Percentiles rank a stretch among this genome's conserved stretches.
These are phyloP conservation scores for Geodia barretti DNA, from an alignment of 37 sponge, comb jelly and placozoan genomes.

Conservation along the genomic window DNA sequence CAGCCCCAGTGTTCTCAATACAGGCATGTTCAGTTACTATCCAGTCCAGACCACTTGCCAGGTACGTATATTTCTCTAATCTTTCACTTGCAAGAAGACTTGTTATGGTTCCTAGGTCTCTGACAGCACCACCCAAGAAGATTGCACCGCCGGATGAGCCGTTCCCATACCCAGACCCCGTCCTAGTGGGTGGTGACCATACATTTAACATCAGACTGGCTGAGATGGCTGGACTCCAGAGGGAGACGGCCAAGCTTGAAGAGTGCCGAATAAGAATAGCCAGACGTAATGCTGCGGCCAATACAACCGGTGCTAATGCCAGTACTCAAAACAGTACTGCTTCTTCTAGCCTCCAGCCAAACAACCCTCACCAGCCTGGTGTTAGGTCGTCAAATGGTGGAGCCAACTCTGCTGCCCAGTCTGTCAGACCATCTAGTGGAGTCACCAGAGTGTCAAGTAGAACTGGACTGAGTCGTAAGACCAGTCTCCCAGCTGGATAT, in stretches of 20 bases:
- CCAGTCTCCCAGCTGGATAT: not conserved
- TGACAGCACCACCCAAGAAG: not conserved
- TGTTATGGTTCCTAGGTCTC: not conserved
- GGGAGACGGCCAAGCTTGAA: constrained; percentile 23
- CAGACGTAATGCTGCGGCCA: not conserved
- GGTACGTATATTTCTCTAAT: not conserved
- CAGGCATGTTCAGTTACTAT: not conserved
- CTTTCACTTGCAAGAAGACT: not conserved
- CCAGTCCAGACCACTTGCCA: constrained; percentile 6
- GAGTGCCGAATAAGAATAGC: not conserved
- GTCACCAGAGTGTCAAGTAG: not conserved
- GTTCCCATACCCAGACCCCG: constrained; percentile 47
- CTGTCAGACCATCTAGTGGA: not conserved
- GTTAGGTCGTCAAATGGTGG: not conserved
- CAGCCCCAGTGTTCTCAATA: not conserved
- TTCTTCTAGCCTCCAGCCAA: not conserved
- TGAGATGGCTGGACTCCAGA: constrained; percentile 10
- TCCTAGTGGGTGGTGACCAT: constrained; percentile 6
- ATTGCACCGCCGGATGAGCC: not conserved
- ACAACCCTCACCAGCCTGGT: no score
- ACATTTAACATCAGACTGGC: constrained; percentile 15
- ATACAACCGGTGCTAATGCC: not conserved
- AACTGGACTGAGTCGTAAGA: not conserved
- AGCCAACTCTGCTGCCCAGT: not conserved
- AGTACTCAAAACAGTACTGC: no score